phyloP scores from a whole-genome alignment of 2,797 vertebrate genomes.

The Parauchenoglanis punctatus region DNA sequence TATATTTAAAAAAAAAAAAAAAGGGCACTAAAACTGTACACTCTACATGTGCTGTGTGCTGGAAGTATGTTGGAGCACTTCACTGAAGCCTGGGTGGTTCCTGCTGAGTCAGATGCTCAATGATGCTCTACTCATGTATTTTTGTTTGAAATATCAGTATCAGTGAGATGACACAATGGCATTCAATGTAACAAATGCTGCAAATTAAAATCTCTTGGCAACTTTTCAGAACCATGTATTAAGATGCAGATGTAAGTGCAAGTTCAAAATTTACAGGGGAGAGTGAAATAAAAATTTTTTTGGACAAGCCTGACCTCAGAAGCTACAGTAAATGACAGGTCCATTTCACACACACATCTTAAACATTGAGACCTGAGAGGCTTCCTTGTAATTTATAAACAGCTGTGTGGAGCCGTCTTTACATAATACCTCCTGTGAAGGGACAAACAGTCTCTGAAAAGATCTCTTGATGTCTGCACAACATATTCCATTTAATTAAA shows the following conservation, averaged over 20 bases:
- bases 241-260: not conserved
- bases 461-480: not conserved
- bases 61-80: not conserved
- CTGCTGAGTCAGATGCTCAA: not conserved
- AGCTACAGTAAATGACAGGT: not conserved
- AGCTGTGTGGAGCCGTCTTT: not conserved
- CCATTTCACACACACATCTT: not conserved
- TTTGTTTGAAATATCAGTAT: not conserved
- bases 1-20: not conserved
- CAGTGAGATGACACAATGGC: constrained; percentile 17
- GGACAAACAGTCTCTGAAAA: not conserved
- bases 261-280: not conserved
- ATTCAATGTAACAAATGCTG: constrained; percentile 13
- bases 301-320: not conserved
- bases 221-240: not conserved
- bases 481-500: not conserved
- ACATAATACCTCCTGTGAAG: not conserved
- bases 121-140: not conserved
- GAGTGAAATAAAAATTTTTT: not conserved
- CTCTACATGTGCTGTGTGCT: not conserved
- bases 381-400: not conserved
- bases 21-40: not conserved
- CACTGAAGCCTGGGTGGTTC: not conserved
- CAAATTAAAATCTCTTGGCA: constrained; percentile 18
- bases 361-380: not conserved